Evolutionary conservation across 1,140 invertebrate species (phyloP), one percentile per base, ranked within the genome.

Genomic region (Apis florea): DNA sequence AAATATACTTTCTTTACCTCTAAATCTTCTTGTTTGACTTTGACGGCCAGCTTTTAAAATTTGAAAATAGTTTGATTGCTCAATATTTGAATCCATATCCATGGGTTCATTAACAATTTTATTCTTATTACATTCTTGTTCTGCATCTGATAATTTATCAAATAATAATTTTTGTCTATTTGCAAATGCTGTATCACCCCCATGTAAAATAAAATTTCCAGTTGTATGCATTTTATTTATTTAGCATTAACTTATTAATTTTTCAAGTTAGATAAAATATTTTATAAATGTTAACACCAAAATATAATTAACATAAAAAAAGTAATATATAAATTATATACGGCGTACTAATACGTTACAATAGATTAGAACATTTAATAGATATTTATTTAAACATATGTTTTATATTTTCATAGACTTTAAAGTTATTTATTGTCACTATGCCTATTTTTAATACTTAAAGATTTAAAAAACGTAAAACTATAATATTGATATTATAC

Each of bases 1-100:
- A 76, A 96, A 97, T 82, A 97, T 96, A 90, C 96, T 97, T 89
- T 97, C 96, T 89, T 95, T 95, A 9, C 96, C 96, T 82, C 95
- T 94, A 89, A 90, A 91, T 67, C 74, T 86, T 51, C 86, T 89
- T 0, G 86, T 89, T 79, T 89, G 88, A 11, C n/a, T 78, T 77
- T 78, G 88, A 12, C 75, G 11, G 13, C 63, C 74, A 15, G 51
- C 31, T 47, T 24, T 74, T 31, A 49, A 0, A 10, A 56, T 67
- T 66, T 24, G 17, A 24, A 10, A 26, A n/a, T 47, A 19, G 13
- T 40, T 64, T 13, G n/a, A 49, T 26, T 63, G 51, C 10, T 64
- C 47, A 21, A 74, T 17, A 2, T 68, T 19, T 19, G n/a, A 24
- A 15, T 63, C 24, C 12, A n/a, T 31, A n/a, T 83, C 21, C 2